Evolutionary conservation across 2,113 vertebrate genomes (phyloP).

Genomic region (Epinephelus fuscoguttatus): DNA sequence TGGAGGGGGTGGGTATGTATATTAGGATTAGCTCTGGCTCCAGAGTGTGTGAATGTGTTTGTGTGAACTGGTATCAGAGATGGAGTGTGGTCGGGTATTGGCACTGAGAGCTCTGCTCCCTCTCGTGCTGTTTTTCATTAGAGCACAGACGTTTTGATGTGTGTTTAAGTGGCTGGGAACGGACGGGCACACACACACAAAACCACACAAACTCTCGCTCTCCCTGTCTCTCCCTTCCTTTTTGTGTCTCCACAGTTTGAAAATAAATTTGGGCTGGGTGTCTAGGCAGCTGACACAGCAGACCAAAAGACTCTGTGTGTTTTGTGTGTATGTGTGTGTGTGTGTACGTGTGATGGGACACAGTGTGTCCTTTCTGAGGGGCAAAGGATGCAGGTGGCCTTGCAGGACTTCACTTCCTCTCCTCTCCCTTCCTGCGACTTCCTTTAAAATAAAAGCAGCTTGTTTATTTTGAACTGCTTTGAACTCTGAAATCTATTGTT

Average conservation of each 20-base stretch:
- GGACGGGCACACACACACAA: conserved; percentile 17
- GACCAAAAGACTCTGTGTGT: conserved; percentile 43
- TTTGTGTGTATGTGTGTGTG: conserved; percentile 23
- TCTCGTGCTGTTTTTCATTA: conserved; percentile 76
- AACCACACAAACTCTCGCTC: conserved; percentile 42
- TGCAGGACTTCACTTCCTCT: conserved; percentile 67
- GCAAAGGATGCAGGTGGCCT: conserved; percentile 81
- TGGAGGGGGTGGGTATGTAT: conserved; percentile 51
- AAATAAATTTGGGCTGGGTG: conserved; percentile 67
- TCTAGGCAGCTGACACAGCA: conserved; percentile 67
- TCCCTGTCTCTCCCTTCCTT: conserved; percentile 34
- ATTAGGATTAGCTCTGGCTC: conserved; percentile 59
- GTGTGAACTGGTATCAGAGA: conserved; percentile 53
- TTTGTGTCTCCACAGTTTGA: conserved; percentile 53
- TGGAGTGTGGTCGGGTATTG: conserved; percentile 43
- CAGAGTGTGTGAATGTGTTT: conserved; percentile 42
- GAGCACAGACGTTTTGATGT: conserved; percentile 72
- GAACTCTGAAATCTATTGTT: conserved; percentile 50
- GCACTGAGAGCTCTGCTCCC: conserved; percentile 50
- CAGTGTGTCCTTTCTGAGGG: conserved; percentile 52
- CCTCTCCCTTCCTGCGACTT: conserved; percentile 65
- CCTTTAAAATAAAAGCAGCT: conserved; percentile 67
- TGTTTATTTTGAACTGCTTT: conserved; percentile 55
- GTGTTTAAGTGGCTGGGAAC: conserved; percentile 60
- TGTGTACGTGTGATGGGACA: conserved; percentile 32